A percentile compares a stretch with the other conserved stretches of the same genome.
Conservation (phyloP, 2,797 vertebrate species). For the Mus spretus region DNA sequence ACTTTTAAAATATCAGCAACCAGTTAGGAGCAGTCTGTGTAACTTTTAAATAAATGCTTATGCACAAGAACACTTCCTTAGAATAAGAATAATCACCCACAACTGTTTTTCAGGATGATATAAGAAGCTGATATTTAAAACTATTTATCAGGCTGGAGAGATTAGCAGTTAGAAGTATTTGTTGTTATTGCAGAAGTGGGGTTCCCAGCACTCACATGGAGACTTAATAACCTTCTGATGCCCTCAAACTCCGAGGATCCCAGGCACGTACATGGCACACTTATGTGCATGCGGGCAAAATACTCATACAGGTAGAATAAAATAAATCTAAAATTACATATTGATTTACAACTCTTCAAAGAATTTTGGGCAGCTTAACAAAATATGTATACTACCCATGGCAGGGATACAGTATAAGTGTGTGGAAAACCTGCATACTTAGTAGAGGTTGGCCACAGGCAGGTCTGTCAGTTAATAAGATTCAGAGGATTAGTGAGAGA, state of each 20-base stretch:
- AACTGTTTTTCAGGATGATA: neutral
- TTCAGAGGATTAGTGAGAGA: neutral
- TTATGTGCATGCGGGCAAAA: neutral
- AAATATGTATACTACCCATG: neutral
- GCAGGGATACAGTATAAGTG: neutral
- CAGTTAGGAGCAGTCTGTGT: neutral
- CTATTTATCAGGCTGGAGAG: neutral
- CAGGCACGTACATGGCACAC: neutral
- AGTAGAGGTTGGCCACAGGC: neutral
- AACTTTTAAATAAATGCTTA: conserved; percentile 7
- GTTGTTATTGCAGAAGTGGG: neutral
- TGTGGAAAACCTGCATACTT: neutral
- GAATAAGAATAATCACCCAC: conserved; percentile 6
- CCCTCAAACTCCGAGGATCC: neutral
- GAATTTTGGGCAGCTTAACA: conserved; percentile 1
- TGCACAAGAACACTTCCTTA: conserved; percentile 27
- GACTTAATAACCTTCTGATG: neutral
- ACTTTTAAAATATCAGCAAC: neutral
- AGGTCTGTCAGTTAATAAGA: neutral
- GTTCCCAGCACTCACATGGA: neutral
- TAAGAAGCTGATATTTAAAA: conserved; percentile 35
- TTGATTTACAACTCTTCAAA: conserved; percentile 15
- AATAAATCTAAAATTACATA: neutral
- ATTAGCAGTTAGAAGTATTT: neutral
- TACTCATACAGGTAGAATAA: neutral